Conservation (phyloP, 2,113 vertebrate species). For the Etia nguti region DNA sequence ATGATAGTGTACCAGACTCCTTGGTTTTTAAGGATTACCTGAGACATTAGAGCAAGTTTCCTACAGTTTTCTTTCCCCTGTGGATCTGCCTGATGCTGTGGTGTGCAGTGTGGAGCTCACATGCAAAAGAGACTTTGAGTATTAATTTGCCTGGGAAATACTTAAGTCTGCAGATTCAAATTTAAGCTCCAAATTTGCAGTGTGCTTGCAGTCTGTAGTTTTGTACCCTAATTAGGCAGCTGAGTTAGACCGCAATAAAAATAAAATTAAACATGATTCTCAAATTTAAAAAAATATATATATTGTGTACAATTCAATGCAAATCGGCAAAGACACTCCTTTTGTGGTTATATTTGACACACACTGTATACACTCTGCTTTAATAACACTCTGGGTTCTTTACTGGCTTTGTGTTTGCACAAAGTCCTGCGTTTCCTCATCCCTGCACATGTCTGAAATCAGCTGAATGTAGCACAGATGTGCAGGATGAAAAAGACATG, state of each 20-base stretch:
- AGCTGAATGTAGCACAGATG: background rate
- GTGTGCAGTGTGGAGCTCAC: background rate
- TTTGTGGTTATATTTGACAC: background rate
- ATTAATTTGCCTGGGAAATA: background rate
- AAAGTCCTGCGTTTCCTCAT: background rate
- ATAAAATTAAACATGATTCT: background rate
- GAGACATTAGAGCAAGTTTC: background rate
- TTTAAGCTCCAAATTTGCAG: constrained; percentile 12
- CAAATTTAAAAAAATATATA: background rate
- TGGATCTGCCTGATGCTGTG: background rate
- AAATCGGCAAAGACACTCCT: background rate
- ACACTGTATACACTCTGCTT: background rate
- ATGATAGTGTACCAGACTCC: background rate
- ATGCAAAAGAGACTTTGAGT: background rate
- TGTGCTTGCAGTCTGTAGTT: background rate
- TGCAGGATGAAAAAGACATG: background rate
- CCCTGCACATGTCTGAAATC: background rate
- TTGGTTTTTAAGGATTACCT: background rate
- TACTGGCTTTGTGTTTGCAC: background rate
- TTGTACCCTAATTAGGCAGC: background rate
- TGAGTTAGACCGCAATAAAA: background rate
- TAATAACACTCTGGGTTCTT: background rate
- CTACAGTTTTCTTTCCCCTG: background rate
- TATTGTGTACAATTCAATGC: background rate
- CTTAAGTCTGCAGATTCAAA: background rate